Evolutionary conservation across 1,140 invertebrate genomes (phyloP).

Genomic region (Halyomorpha halys): DNA sequence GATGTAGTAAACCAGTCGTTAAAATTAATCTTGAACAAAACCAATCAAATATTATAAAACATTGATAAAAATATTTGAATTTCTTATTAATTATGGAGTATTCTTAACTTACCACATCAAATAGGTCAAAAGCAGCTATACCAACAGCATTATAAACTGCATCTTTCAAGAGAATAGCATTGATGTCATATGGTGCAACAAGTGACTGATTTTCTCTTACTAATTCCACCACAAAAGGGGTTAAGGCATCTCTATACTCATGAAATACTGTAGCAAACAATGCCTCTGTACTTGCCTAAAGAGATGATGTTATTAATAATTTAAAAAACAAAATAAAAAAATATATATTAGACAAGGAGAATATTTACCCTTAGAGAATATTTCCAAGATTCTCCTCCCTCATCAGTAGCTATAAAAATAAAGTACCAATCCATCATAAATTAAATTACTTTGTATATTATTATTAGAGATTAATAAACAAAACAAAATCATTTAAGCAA

Average conservation of each 20-base stretch:
- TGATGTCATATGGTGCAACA: conserved; percentile 56
- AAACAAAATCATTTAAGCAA: no score
- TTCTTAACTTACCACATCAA: conserved; percentile 61
- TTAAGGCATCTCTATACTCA: conserved; percentile 59
- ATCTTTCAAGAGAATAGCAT: conserved; percentile 75
- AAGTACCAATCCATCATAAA: conserved; percentile 3
- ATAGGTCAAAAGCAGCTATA: conserved; percentile 79
- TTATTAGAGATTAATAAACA: no score
- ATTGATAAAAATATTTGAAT: no score
- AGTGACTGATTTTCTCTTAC: conserved; percentile 50
- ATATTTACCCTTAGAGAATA: conserved; percentile 69
- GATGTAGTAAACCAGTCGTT: conserved; percentile 84
- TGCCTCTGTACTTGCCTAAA: conserved; percentile 74
- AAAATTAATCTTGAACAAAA: conserved; percentile 60
- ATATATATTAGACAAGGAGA: not conserved
- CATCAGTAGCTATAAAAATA: conserved; percentile 53
- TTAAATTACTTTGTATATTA: no score
- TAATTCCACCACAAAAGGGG: conserved; percentile 62
- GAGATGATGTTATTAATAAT: conserved; percentile 28
- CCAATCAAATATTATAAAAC: not conserved
- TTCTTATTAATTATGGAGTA: no score
- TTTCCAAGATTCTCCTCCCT: conserved; percentile 83
- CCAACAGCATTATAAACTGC: conserved; percentile 92
- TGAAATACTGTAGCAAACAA: conserved; percentile 76
- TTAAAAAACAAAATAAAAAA: not conserved